Conservation (phyloP, 2,888 invertebrate genomes). For the Synergus itoensis region DNA sequence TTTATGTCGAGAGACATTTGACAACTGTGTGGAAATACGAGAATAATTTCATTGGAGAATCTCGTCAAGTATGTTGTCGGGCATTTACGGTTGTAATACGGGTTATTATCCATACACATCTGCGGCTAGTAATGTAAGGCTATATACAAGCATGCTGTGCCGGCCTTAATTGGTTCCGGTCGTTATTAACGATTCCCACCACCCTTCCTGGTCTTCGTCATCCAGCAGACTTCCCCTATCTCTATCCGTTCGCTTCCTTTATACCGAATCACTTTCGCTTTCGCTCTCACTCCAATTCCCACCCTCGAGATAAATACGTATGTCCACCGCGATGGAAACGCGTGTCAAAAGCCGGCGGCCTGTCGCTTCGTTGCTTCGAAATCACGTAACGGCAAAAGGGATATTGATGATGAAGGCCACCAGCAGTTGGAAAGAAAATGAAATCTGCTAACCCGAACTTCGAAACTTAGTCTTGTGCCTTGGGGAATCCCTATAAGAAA, state of each 20-base stretch:
- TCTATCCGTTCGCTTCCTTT: slow-evolving; percentile 37
- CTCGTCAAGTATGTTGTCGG: slow-evolving; percentile 27
- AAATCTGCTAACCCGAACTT: neutral
- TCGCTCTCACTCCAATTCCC: slow-evolving; percentile 26
- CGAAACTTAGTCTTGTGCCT: neutral
- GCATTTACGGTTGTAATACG: slow-evolving; percentile 21
- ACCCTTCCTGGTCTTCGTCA: slow-evolving; percentile 7
- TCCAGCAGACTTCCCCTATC: slow-evolving; percentile 33
- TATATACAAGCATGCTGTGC: slow-evolving; percentile 24
- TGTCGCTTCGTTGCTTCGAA: slow-evolving; percentile 17
- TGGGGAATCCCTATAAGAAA: neutral
- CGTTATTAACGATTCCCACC: slow-evolving; percentile 40
- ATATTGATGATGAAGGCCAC: slow-evolving; percentile 26
- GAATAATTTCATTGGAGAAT: slow-evolving; percentile 25
- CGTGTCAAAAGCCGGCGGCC: slow-evolving; percentile 27
- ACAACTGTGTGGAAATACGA: neutral
- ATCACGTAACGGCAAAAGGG: slow-evolving; percentile 27
- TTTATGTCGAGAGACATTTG: neutral
- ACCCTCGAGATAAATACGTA: slow-evolving; percentile 24
- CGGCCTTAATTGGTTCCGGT: slow-evolving; percentile 41
- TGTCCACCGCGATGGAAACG: slow-evolving; percentile 10
- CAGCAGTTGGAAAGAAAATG: neutral
- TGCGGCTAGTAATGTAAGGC: slow-evolving; percentile 36
- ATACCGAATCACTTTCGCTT: slow-evolving; percentile 33
- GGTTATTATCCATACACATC: slow-evolving; percentile 19